These are phyloP conservation scores for Chymomyza caudatula DNA, from an alignment of 2,888 invertebrate genomes.

Conservation along the genomic window DNA sequence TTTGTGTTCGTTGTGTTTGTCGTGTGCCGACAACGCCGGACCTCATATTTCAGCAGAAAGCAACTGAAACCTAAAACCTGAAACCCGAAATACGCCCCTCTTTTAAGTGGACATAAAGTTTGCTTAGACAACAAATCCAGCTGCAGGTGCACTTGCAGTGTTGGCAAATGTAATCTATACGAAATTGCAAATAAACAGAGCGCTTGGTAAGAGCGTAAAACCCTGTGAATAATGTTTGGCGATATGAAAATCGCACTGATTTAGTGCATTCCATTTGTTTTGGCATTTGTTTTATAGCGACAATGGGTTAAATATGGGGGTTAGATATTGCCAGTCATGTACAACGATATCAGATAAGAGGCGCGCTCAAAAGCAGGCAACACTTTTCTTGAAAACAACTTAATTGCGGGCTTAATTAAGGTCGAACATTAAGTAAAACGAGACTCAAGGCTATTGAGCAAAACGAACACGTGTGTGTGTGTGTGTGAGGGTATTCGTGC, in stretches of 20 bases:
- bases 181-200: not conserved
- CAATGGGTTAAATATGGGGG: not conserved
- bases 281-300: not conserved
- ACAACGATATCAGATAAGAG: too few species aligned
- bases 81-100: slow-evolving; percentile 6
- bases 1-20: not conserved
- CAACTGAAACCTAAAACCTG: not conserved
- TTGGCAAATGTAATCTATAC: slow-evolving; percentile 6
- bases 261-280: slow-evolving; percentile 53
- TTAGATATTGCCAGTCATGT: slow-evolving; percentile 25
- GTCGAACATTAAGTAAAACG: not conserved
- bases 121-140: slow-evolving; percentile 20
- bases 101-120: slow-evolving; percentile 40
- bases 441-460: not conserved
- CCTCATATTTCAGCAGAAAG: not conserved
- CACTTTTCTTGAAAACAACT: not conserved
- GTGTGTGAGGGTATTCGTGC: not conserved
- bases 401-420: not conserved
- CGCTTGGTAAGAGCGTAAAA: not conserved
- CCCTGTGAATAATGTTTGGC: slow-evolving; percentile 59
- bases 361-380: not conserved
- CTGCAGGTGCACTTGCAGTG: not conserved
- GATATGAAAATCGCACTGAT: slow-evolving; percentile 66
- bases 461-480: not conserved
- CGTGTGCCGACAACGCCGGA: not conserved